phyloP scores from a whole-genome alignment of 2,113 vertebrate genomes.

The Hypanus sabinus region DNA sequence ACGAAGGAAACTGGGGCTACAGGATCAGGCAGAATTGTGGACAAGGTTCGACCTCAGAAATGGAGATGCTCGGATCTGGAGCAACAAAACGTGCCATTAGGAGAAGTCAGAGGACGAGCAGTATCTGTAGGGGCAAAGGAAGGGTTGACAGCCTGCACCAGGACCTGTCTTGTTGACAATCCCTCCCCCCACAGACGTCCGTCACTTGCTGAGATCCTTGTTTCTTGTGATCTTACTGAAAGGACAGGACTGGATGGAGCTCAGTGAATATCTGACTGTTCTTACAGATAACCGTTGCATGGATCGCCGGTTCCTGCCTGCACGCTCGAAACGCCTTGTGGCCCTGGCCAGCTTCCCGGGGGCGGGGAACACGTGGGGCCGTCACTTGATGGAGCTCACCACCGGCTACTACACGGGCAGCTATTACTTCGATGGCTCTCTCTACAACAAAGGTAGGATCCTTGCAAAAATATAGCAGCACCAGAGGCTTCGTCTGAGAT shows the following conservation, averaged over 20 bases:
- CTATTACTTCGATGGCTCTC: conserved; percentile 93
- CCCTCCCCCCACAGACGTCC: too few relatives aligned
- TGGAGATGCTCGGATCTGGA: too few relatives aligned
- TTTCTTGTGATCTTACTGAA: too few relatives aligned
- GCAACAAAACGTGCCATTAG: too few relatives aligned
- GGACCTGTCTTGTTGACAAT: too few relatives aligned
- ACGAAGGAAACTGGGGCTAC: neutral
- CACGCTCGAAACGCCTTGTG: conserved; percentile 71
- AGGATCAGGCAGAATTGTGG: neutral
- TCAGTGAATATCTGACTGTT: neutral
- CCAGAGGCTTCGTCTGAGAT: fast-evolving
- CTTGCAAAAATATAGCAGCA: neutral
- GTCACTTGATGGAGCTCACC: conserved; percentile 89
- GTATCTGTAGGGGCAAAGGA: too few relatives aligned
- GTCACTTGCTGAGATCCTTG: too few relatives aligned
- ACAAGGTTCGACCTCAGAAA: neutral
- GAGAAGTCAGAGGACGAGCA: too few relatives aligned
- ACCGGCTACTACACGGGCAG: conserved; percentile 94
- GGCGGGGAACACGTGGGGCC: conserved; percentile 92
- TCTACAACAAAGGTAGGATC: conserved; percentile 89
- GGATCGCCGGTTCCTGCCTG: conserved; percentile 82
- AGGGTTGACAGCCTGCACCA: too few relatives aligned
- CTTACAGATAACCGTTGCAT: conserved; percentile 88
- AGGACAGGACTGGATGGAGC: too few relatives aligned
- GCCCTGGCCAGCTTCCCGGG: conserved; percentile 93